Conservation (phyloP, 2,888 invertebrate genomes). For the Idaea straminata region DNA sequence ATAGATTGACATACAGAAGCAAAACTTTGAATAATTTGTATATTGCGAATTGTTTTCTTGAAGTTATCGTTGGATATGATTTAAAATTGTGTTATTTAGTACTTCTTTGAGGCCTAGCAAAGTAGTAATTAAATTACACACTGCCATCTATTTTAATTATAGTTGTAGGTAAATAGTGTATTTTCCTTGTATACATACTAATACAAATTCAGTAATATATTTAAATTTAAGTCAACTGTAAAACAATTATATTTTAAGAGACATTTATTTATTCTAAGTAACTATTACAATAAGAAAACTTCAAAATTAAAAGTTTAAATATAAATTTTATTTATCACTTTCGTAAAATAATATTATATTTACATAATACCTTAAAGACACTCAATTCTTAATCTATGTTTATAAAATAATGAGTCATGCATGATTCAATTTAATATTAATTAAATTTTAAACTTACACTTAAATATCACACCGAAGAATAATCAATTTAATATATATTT, state of each 20-base stretch:
- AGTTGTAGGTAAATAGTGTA: too few species aligned
- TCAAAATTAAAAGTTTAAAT: constrained; percentile 2
- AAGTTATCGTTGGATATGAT: background rate
- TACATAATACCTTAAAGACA: constrained; percentile 11
- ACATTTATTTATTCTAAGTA: background rate
- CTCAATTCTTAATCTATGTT: constrained; percentile 9
- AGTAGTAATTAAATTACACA: background rate
- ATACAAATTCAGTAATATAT: too few species aligned
- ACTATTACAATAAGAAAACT: background rate
- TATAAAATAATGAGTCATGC: constrained; percentile 18
- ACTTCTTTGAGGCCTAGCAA: background rate
- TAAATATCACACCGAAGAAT: constrained; percentile 66
- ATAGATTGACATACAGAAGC: background rate
- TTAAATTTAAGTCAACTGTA: too few species aligned
- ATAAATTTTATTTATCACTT: constrained; percentile 15
- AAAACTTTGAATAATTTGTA: background rate
- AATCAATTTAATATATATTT: constrained; percentile 28
- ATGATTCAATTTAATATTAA: background rate
- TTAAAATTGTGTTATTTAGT: background rate
- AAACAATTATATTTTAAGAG: too few species aligned
- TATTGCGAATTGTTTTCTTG: background rate
- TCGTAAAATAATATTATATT: constrained; percentile 13
- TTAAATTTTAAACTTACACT: constrained; percentile 35
- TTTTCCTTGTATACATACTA: too few species aligned
- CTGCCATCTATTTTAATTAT: too few species aligned